Conservation (phyloP, 2,888 invertebrate species). For the Stomorhina lunata region DNA sequence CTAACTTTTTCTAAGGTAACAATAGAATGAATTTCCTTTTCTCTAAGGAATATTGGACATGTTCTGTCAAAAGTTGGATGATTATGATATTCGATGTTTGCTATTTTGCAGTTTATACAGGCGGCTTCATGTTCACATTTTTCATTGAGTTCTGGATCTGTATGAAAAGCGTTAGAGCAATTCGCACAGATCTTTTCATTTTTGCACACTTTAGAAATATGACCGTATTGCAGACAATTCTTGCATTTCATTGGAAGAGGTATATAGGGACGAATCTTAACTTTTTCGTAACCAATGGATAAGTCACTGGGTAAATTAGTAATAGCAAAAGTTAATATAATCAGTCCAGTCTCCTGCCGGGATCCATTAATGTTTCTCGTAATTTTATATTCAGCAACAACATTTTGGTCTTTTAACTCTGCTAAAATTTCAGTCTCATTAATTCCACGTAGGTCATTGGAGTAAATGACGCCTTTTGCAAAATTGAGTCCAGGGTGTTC, state of each 20-base stretch:
- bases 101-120: slow-evolving; percentile 20
- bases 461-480: background rate
- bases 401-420: slow-evolving; percentile 15
- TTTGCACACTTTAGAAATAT: background rate
- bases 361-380: background rate
- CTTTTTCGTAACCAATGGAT: slow-evolving; percentile 4
- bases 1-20: slow-evolving; percentile 33
- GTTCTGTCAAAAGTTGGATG: background rate
- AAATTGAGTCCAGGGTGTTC: background rate
- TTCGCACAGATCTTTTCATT: background rate
- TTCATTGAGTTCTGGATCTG: background rate
- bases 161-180: slow-evolving; percentile 17
- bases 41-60: slow-evolving; percentile 41
- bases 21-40: slow-evolving; percentile 43
- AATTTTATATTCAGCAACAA: background rate
- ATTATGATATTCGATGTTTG: background rate
- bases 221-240: background rate
- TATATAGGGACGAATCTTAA: slow-evolving; percentile 24
- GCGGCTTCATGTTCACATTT: background rate
- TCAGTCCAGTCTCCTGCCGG: background rate
- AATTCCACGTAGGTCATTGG: slow-evolving; percentile 11
- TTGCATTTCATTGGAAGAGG: slow-evolving; percentile 5
- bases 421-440: background rate
- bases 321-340: background rate
- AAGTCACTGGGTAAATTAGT: background rate